Percentiles rank a stretch among this genome's conserved stretches.
phyloP scores from a whole-genome alignment of 2,888 invertebrate species.

The Drosophila neoperkinsi region DNA sequence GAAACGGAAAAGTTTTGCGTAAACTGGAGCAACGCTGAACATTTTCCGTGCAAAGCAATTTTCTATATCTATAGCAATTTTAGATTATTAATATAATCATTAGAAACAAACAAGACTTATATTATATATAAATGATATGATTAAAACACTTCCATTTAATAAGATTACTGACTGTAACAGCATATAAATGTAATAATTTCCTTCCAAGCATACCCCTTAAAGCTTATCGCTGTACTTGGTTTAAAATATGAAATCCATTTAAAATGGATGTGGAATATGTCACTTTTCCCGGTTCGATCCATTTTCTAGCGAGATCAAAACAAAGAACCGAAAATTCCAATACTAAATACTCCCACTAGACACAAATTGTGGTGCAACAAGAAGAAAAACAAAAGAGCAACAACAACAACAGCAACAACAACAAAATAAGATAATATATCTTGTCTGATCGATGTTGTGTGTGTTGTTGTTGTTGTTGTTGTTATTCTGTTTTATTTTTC shows the following conservation, averaged over 20 bases:
- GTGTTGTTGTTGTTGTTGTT: neutral
- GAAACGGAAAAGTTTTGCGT: neutral
- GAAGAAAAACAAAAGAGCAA: neutral
- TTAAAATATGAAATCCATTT: slow-evolving; percentile 9
- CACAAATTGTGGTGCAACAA: slow-evolving; percentile 2
- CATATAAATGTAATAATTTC: neutral
- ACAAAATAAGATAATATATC: slow-evolving; percentile 3
- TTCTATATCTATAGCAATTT: neutral
- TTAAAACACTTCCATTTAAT: neutral
- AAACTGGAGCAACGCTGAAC: neutral
- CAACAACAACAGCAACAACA: neutral
- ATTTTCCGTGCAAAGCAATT: neutral
- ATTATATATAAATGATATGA: neutral
- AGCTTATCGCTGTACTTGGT: neutral
- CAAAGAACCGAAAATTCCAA: slow-evolving; percentile 27
- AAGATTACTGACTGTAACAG: neutral
- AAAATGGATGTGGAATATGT: slow-evolving; percentile 1
- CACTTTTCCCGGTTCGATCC: slow-evolving; percentile 12
- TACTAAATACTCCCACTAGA: slow-evolving; percentile 26
- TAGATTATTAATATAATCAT: neutral
- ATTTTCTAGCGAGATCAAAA: slow-evolving; percentile 23
- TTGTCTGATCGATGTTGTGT: slow-evolving; percentile 16
- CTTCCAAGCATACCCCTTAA: neutral
- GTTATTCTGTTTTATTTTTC: slow-evolving; percentile 21
- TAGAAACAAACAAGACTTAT: neutral